Conservation (phyloP, 2,797 vertebrate genomes). For the Leucoraja ocellata region DNA sequence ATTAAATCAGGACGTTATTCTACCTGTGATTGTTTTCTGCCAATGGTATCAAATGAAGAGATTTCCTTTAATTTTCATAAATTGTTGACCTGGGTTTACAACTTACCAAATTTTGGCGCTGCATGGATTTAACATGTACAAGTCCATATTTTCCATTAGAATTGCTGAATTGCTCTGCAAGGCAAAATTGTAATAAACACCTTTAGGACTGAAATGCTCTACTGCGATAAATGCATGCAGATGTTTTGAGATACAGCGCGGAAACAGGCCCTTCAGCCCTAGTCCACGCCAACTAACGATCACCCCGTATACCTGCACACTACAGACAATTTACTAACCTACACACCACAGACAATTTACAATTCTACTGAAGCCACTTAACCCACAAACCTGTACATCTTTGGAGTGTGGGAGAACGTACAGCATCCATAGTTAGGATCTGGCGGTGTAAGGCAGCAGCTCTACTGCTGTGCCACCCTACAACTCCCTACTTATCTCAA, state of each 20-base stretch:
- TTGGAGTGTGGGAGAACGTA: no score
- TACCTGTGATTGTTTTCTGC: not conserved
- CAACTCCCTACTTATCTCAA: not conserved
- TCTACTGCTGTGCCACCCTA: not conserved
- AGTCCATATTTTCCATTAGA: conserved; percentile 96
- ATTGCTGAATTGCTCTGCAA: conserved; percentile 90
- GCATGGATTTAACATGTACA: conserved; percentile 98
- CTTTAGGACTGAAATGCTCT: not conserved
- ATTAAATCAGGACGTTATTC: not conserved
- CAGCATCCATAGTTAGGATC: no score
- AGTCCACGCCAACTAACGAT: no score
- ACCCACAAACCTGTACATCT: no score
- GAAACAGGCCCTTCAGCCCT: no score
- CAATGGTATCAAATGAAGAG: not conserved
- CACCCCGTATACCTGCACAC: no score
- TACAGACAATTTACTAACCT: no score
- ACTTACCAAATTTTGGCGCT: conserved; percentile 97
- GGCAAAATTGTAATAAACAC: conserved; percentile 41
- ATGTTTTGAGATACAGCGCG: no score
- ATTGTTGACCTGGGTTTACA: not conserved
- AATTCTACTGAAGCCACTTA: no score
- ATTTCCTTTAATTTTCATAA: not conserved
- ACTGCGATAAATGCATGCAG: not conserved
- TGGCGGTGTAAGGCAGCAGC: no score
- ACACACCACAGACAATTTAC: no score